A percentile compares a stretch with the other conserved stretches of the same genome.
Evolutionary conservation across 2,888 invertebrate genomes (phyloP).

Genomic region (Acrobasis repandana): DNA sequence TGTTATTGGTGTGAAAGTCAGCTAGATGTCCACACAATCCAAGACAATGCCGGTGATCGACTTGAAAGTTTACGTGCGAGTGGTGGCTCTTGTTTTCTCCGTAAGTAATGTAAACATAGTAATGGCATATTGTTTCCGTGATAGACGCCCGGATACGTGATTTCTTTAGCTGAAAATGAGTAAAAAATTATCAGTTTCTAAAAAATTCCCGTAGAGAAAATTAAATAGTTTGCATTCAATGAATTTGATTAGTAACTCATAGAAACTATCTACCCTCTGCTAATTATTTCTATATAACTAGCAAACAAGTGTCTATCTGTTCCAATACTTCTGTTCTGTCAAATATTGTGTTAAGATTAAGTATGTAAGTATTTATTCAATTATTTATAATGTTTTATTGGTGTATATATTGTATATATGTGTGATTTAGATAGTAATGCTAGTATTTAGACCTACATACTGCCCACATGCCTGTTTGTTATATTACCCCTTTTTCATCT

Average conservation of each 20-base stretch:
- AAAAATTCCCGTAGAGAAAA: not conserved
- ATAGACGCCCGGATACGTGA: conserved; percentile 24
- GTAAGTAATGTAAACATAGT: conserved; percentile 49
- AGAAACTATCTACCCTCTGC: not conserved
- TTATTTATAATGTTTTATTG: not conserved
- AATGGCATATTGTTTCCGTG: conserved; percentile 24
- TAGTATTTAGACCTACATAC: too few relatives aligned
- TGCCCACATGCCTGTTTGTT: too few relatives aligned
- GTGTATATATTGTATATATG: not conserved
- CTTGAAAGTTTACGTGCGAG: conserved; percentile 66
- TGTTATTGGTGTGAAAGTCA: conserved; percentile 19
- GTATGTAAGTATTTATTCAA: not conserved
- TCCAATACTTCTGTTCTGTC: too few relatives aligned
- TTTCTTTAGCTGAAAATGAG: not conserved
- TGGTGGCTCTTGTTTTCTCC: conserved; percentile 71
- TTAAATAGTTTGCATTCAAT: not conserved
- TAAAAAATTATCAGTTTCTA: not conserved
- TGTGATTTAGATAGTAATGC: too few relatives aligned
- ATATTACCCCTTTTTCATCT: too few relatives aligned
- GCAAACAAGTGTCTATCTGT: too few relatives aligned
- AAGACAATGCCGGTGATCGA: conserved; percentile 70
- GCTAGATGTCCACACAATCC: conserved; percentile 65
- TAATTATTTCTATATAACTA: not conserved
- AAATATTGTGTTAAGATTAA: not conserved
- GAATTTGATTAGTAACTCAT: not conserved